Conservation (phyloP, 2,113 vertebrate species). For the Pimephales promelas region DNA sequence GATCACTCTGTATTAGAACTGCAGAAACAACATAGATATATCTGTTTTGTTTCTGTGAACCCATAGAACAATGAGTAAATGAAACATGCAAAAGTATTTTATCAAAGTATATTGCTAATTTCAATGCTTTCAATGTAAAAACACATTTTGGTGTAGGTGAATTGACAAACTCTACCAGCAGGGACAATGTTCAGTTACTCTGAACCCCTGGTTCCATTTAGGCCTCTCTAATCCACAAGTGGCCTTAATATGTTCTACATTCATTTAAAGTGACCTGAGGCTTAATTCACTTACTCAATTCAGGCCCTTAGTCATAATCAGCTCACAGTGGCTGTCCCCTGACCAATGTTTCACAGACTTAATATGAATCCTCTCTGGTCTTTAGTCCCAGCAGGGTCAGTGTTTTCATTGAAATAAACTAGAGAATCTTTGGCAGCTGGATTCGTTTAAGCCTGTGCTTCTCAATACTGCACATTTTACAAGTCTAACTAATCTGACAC, state of each 20-base stretch:
- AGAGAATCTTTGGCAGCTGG: background rate
- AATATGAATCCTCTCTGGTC: background rate
- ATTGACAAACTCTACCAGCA: background rate
- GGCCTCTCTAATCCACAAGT: constrained; percentile 4
- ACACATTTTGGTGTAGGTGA: background rate
- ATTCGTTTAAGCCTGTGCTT: background rate
- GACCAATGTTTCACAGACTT: constrained; percentile 2
- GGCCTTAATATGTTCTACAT: background rate
- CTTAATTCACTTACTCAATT: constrained; percentile 13
- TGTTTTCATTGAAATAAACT: background rate
- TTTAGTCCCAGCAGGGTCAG: constrained; percentile 10
- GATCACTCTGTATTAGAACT: background rate
- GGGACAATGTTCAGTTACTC: background rate
- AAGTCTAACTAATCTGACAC: background rate
- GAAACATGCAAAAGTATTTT: background rate
- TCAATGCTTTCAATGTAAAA: background rate
- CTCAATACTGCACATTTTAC: background rate
- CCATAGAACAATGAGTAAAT: background rate
- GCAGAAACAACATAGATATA: background rate
- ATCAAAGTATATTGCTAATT: background rate
- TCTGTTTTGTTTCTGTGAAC: background rate
- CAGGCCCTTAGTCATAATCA: background rate
- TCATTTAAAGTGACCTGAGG: constrained; percentile 2
- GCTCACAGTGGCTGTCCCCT: background rate
- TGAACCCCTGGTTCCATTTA: background rate